A percentile compares a stretch with the other conserved stretches of the same genome.
These are phyloP conservation scores for Medauroidea extradentata DNA, from an alignment of 1,140 invertebrate species.

Conservation along the genomic window DNA sequence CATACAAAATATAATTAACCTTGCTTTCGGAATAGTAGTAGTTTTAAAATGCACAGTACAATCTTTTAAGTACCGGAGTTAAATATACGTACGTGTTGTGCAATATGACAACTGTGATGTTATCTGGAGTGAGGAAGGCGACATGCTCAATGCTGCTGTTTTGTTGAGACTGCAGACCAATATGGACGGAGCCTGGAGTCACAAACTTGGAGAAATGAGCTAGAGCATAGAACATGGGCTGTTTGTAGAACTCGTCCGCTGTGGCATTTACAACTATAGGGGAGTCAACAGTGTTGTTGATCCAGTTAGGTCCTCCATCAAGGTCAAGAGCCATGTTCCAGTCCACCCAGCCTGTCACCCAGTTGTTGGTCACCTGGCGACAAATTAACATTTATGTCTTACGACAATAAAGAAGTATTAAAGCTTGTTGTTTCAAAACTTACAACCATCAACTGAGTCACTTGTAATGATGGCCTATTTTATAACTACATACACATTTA, in stretches of 20 bases:
- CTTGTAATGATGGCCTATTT: no score
- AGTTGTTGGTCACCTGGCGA: constrained; percentile 48
- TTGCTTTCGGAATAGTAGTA: no score
- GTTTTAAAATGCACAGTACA: no score
- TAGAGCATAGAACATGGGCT: constrained; percentile 83
- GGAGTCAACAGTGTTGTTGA: constrained; percentile 69
- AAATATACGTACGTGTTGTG: constrained; percentile 39
- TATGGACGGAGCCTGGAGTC: constrained; percentile 49
- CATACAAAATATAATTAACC: no score
- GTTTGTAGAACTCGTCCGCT: constrained; percentile 74
- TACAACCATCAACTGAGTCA: no score
- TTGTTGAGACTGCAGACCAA: background rate
- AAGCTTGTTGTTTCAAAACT: no score
- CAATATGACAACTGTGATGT: constrained; percentile 39
- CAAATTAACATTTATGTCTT: no score
- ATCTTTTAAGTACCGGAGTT: no score
- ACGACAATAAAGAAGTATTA: no score
- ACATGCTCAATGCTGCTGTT: constrained; percentile 24
- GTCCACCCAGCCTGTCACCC: constrained; percentile 71
- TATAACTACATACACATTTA: no score
- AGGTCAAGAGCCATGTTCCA: constrained; percentile 82
- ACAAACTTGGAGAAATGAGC: constrained; percentile 85
- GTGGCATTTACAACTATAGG: constrained; percentile 68
- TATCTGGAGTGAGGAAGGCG: constrained; percentile 42
- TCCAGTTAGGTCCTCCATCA: constrained; percentile 79